Conservation (phyloP, 2,113 vertebrate species). For the Erythrolamprus reginae region DNA sequence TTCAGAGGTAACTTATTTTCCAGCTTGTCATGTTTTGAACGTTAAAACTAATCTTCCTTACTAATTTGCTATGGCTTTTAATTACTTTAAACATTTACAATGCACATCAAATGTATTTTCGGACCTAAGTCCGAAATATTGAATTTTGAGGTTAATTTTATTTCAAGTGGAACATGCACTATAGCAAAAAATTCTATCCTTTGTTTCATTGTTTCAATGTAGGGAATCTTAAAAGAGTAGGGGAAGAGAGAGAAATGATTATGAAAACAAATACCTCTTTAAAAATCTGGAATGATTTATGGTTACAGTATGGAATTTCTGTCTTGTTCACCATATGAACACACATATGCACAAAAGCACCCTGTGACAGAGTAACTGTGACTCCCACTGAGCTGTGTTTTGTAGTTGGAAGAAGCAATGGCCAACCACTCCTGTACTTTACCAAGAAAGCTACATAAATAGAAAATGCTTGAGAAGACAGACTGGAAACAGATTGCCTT, state of each 20-base stretch:
- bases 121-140: slow-evolving; percentile 25
- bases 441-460: background rate
- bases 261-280: slow-evolving; percentile 1
- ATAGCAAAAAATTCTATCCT: slow-evolving; percentile 11
- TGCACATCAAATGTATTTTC: slow-evolving; percentile 36
- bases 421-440: background rate
- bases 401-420: slow-evolving; percentile 1
- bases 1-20: slow-evolving; percentile 32
- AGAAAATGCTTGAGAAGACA: background rate
- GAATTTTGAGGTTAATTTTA: slow-evolving; percentile 35
- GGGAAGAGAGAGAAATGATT: background rate
- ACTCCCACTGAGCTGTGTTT: slow-evolving; percentile 6
- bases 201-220: background rate
- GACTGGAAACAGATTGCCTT: background rate
- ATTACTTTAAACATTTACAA: slow-evolving; percentile 22
- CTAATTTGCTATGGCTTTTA: slow-evolving; percentile 17
- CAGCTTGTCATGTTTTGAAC: slow-evolving; percentile 34
- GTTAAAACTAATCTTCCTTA: slow-evolving; percentile 37
- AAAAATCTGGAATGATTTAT: slow-evolving; percentile 12
- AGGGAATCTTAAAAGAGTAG: background rate
- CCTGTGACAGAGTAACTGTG: background rate
- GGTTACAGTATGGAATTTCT: slow-evolving; percentile 3
- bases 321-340: slow-evolving; percentile 2
- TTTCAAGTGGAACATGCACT: slow-evolving; percentile 6
- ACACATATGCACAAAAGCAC: background rate